Evolutionary conservation across 1,140 invertebrate species (phyloP).

Genomic region (Druon quercuslanigerum): DNA sequence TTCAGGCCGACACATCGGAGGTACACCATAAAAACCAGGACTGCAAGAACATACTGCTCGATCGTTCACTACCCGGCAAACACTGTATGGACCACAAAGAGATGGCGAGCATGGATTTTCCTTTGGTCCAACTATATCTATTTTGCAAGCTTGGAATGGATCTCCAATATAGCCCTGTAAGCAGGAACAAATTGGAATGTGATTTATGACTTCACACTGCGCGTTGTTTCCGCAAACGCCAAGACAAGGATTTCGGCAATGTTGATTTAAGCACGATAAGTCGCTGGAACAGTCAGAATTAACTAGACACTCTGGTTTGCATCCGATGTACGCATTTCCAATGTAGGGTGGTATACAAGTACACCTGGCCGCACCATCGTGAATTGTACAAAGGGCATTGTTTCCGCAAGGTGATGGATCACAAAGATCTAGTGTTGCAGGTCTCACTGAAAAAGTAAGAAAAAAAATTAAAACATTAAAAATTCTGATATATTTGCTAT

Average conservation of each 20-base stretch:
- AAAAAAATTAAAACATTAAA: neutral
- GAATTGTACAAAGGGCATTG: constrained; percentile 85
- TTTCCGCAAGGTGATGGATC: constrained; percentile 88
- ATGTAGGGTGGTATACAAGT: constrained; percentile 90
- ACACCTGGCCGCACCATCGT: constrained; percentile 82
- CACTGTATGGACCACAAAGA: constrained; percentile 88
- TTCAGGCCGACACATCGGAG: constrained; percentile 86
- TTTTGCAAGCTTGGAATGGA: constrained; percentile 87
- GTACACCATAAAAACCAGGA: constrained; percentile 84
- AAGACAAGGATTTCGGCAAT: constrained; percentile 90
- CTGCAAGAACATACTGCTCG: constrained; percentile 88
- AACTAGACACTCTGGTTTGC: constrained; percentile 86
- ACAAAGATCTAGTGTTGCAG: constrained; percentile 80
- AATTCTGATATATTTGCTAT: too few relatives aligned
- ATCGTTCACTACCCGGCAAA: constrained; percentile 82
- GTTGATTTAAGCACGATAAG: constrained; percentile 88
- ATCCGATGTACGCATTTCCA: constrained; percentile 87
- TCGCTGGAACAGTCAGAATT: constrained; percentile 88
- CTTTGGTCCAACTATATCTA: constrained; percentile 55
- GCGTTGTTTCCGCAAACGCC: constrained; percentile 88
- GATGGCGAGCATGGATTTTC: constrained; percentile 86
- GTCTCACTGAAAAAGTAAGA: constrained; percentile 53
- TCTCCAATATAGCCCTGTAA: constrained; percentile 85
- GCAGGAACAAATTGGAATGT: constrained; percentile 88
- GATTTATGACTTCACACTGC: constrained; percentile 86